These are phyloP conservation scores for Ormyrus nitidulus DNA, from an alignment of 2,888 invertebrate species.

Conservation along the genomic window DNA sequence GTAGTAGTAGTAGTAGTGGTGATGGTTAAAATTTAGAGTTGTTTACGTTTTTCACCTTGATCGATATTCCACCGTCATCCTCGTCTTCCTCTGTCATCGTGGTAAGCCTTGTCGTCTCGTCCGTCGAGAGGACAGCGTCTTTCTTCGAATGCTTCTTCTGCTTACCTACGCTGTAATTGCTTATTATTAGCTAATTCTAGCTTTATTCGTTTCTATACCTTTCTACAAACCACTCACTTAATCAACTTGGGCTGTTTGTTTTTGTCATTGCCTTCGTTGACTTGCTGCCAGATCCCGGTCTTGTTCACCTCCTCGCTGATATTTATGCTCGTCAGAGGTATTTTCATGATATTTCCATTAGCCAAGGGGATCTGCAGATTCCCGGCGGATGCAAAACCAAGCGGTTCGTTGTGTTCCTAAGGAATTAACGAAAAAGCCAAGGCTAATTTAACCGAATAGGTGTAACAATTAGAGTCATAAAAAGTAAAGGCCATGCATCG, in stretches of 20 bases:
- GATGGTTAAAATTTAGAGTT: constrained; percentile 69
- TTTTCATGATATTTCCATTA: constrained; percentile 93
- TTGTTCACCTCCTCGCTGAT: constrained; percentile 96
- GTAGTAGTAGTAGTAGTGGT: constrained; percentile 58
- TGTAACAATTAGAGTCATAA: constrained; percentile 29
- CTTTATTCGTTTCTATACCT: not conserved
- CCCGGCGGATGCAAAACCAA: constrained; percentile 75
- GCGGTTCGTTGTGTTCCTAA: constrained; percentile 70
- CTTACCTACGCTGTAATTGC: constrained; percentile 76
- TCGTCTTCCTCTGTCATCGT: constrained; percentile 93
- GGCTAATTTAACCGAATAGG: constrained; percentile 36
- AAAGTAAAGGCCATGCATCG: constrained; percentile 62
- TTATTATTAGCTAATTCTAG: constrained; percentile 25
- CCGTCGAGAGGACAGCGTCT: constrained; percentile 79
- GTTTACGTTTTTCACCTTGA: constrained; percentile 77
- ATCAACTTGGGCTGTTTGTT: constrained; percentile 71
- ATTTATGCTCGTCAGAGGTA: constrained; percentile 89
- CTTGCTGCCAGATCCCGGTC: constrained; percentile 95
- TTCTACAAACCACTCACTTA: constrained; percentile 64
- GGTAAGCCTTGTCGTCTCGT: constrained; percentile 82
- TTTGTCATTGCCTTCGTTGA: constrained; percentile 83
- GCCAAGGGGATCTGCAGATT: constrained; percentile 92
- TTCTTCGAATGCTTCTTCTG: constrained; percentile 84
- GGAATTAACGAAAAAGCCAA: constrained; percentile 55
- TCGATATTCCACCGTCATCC: constrained; percentile 79